Base-by-base conservation (phyloP, 1,140 invertebrate genomes). In the Propsilocerus akamusi region DNA sequence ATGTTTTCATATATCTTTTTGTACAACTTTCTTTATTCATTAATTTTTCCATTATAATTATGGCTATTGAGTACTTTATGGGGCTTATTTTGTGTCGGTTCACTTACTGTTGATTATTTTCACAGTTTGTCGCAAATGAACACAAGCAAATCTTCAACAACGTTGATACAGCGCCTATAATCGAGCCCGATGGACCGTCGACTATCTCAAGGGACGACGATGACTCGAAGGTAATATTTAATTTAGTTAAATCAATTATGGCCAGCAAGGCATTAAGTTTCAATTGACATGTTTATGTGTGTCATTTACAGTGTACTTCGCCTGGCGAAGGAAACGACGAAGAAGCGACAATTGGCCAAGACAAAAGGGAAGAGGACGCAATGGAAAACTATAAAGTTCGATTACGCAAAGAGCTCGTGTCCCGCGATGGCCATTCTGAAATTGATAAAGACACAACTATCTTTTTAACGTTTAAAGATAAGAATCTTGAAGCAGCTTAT, bases 341-440 rank as follows among this genome's bases (percentile, higher is more conserved):
- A 51, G 61, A 63, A 46, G 52, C 49, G 7, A 47, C 23, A 7
- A 49, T 49, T 11, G 51, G 50, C 46, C 57, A 52, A 7, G 61
- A 68, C 49, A 65, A 65, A 37, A 72, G 74, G 49, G 72, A 80
- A 56, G 76, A 83, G 54, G 78, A 81, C 52, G 86, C 85, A 56
- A 41, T 41, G 34, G 34, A 41, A 20, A 41, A 17, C 11, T 41
- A 41, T 41, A 80, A 81, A 58, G 70, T 75, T 54, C 68, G 83
- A 51, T 70, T 93, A 50, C 73, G 81, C 56, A 80, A 86, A 63
- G 87, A 91, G 60, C 72, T 92, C 20, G 78, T 88, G 50, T 84
- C 79, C 57, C 74, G 85, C 62, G 82, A 88, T 69, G 80, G 80
- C 26, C 74, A 82, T 60, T 79, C 74, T 80, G 83, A 68, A 70